Percentiles rank a stretch among this genome's conserved stretches.
These are phyloP conservation scores for Drosophila varians DNA, from an alignment of 1,140 invertebrate species.

Conservation along the genomic window DNA sequence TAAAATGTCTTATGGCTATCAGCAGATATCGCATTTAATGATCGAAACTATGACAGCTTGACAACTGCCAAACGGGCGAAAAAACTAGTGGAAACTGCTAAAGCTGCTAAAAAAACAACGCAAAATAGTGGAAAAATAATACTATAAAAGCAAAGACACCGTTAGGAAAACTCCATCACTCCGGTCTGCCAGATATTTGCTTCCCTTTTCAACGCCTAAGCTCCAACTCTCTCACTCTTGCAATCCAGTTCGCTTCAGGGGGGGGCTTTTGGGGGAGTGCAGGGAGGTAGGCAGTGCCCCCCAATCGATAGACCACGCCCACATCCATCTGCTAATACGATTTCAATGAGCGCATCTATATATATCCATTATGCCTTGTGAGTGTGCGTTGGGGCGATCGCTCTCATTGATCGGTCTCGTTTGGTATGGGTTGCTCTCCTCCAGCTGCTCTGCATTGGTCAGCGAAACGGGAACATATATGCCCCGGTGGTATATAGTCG, in stretches of 20 bases:
- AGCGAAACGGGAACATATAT: slow-evolving; percentile 75
- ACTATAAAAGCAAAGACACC: slow-evolving; percentile 1
- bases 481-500: slow-evolving; percentile 55
- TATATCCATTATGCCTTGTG: neutral
- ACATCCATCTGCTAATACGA: slow-evolving; percentile 49
- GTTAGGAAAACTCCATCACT: slow-evolving; percentile 43
- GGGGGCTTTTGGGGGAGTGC: neutral
- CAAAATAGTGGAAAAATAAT: neutral
- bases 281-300: slow-evolving; percentile 5
- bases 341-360: slow-evolving; percentile 23
- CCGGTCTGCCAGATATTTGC: neutral
- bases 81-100: slow-evolving; percentile 41
- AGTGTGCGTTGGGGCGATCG: slow-evolving; percentile 35
- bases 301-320: slow-evolving; percentile 69
- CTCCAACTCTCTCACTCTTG: slow-evolving; percentile 13
- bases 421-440: slow-evolving; percentile 48
- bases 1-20: slow-evolving; percentile 78
- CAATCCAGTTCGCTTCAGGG: slow-evolving; percentile 23
- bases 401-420: slow-evolving; percentile 57
- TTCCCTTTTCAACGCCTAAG: slow-evolving; percentile 7
- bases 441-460: slow-evolving; percentile 81
- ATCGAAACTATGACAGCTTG: slow-evolving; percentile 73
- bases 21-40: slow-evolving; percentile 79
- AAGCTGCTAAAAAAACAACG: neutral
- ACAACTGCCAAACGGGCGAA: slow-evolving; percentile 60